Base-by-base conservation (phyloP, 30 jellyfish, hydroid and myxozoan species). In the Phacellophora camtschatica region DNA sequence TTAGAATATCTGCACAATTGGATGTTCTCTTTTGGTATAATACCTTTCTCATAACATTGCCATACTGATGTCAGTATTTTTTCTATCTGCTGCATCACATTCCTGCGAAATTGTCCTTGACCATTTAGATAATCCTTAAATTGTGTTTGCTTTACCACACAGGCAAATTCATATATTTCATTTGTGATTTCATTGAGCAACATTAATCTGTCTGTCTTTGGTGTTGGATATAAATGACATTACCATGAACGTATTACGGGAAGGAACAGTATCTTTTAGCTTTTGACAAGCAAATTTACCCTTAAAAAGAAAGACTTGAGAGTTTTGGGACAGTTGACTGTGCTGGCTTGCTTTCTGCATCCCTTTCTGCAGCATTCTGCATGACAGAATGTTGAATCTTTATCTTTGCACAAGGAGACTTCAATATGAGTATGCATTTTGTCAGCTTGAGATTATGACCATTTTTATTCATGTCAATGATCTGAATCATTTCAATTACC, bases 31-130 rank as follows among this genome's bases (percentile, higher is more conserved):
- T 58, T 20, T 16, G 37, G 73, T 27, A 58, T 58, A 43, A 58
- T 58, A 58, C 73, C 73, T 32, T 58, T 25, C 42, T 58, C 73
- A 58, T 25, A 16, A 58, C 73, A 58, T 32, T 58, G 73, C 73
- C 73, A 58, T 58, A 43, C 27, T 8, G 73, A 58, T 20, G 27
- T 27, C 32, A 58, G 73, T 39, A n/a, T 1, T 59, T 3, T 59
- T 23, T 4, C 74, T 19, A 2, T 22, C 50, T 59, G 53, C 53
- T 59, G 74, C 74, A 59, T 5, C 51, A 59, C 3, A 42, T 66
- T 42, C 81, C 81, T 31, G 61, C 81, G 34, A 66, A 66, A 32
- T 66, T 66, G 81, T 15, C 81, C 64, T 34, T 32, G 81, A 37
- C 81, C 81, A 66, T 66, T 66, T 36, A 30, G 81, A 41, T 66